Evolutionary conservation across 1,140 invertebrate species (phyloP).

Genomic region (Drosophila burlai): DNA sequence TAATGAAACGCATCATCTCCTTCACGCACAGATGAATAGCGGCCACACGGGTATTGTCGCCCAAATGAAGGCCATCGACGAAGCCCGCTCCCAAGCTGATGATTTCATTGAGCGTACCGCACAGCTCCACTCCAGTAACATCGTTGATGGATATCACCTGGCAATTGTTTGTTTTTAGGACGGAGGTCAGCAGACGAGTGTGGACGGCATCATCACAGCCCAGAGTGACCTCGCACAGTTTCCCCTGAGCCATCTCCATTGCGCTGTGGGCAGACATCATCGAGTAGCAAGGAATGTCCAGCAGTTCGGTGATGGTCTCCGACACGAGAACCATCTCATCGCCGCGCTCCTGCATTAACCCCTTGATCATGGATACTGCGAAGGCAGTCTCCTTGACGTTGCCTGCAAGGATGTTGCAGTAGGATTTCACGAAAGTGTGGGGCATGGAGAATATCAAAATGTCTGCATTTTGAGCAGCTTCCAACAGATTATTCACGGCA

Average conservation of each 20-base stretch:
- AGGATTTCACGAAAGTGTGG: constrained; percentile 95
- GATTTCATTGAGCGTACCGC: constrained; percentile 98
- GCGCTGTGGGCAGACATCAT: constrained; percentile 99
- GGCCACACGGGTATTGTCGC: constrained; percentile 99
- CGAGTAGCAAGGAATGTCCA: constrained; percentile 93
- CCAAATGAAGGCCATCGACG: constrained; percentile 95
- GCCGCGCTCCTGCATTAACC: constrained; percentile 93
- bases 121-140: constrained; percentile 97
- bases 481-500: constrained; percentile 96
- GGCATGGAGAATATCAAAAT: constrained; percentile 98
- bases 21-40: constrained; percentile 98
- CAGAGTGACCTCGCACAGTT: constrained; percentile 99
- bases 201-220: constrained; percentile 91
- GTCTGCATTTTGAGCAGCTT: constrained; percentile 95
- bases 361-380: constrained; percentile 98
- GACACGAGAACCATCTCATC: constrained; percentile 97
- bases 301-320: constrained; percentile 91
- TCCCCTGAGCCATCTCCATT: constrained; percentile 96
- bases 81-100: constrained; percentile 99
- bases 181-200: constrained; percentile 91
- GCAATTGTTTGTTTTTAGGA: constrained; percentile 98
- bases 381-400: constrained; percentile 96
- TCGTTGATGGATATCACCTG: constrained; percentile 97
- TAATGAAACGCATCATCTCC: constrained; percentile 98
- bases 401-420: constrained; percentile 93